Percentiles rank a stretch among this genome's conserved stretches.
Evolutionary conservation across 2,113 vertebrate species (phyloP).

Genomic region (Progne subis): DNA sequence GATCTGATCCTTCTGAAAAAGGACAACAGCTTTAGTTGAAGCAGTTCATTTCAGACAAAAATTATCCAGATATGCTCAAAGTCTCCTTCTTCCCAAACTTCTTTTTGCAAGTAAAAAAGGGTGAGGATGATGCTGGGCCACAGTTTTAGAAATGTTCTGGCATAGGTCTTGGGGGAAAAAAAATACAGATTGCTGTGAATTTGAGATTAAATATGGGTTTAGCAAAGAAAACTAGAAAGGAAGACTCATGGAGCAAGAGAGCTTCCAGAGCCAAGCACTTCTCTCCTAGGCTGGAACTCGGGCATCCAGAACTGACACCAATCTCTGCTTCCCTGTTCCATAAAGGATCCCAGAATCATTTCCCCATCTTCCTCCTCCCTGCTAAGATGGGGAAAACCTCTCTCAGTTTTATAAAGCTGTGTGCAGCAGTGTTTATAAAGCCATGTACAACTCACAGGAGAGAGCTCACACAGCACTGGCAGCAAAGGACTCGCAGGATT

Average conservation of each 20-base stretch:
- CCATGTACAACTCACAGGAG: fast-evolving
- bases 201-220: neutral
- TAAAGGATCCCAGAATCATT: neutral
- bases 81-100: neutral
- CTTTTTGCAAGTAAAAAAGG: neutral
- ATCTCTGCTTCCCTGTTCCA: neutral
- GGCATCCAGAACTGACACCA: neutral
- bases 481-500: neutral
- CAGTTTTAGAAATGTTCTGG: neutral
- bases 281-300: neutral
- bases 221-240: neutral
- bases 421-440: neutral
- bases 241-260: neutral
- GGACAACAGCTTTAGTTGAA: neutral
- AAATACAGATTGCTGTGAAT: neutral
- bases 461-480: neutral
- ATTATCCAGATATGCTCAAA: neutral
- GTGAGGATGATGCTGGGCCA: neutral
- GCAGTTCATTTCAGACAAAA: neutral
- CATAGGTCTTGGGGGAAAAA: neutral
- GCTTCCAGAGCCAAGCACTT: neutral
- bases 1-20: neutral
- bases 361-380: neutral
- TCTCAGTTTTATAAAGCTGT: too few relatives aligned
- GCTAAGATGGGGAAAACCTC: too few relatives aligned